phyloP scores from a whole-genome alignment of 2,888 invertebrate species.

The Oasisia sp. region DNA sequence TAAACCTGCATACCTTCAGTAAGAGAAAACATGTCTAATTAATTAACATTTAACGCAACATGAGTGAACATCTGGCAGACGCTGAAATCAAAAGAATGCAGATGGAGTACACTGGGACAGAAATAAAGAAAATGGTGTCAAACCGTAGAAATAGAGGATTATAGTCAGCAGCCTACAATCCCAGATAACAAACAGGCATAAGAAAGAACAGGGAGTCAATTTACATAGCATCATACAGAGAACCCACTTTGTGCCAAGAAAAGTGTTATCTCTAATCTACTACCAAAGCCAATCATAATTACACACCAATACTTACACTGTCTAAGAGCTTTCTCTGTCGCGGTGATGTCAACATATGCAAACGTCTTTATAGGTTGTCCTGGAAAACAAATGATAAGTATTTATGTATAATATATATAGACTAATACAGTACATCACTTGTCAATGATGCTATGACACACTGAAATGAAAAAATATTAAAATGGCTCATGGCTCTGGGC shows the following conservation, averaged over 20 bases:
- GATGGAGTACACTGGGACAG: too few relatives aligned
- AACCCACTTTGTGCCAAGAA: too few relatives aligned
- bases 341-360: constrained; percentile 38
- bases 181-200: too few relatives aligned
- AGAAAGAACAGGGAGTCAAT: too few relatives aligned
- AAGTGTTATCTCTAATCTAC: not conserved
- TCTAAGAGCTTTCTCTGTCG: constrained; percentile 32
- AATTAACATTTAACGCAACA: not conserved
- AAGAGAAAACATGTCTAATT: not conserved
- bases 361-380: constrained; percentile 39
- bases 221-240: too few relatives aligned
- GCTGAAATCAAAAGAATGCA: too few relatives aligned
- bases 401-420: not conserved
- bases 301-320: constrained; percentile 37
- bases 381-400: constrained; percentile 21
- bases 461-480: not conserved
- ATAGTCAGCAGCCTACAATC: too few relatives aligned
- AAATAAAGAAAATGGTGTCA: too few relatives aligned
- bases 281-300: not conserved
- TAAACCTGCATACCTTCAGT: constrained; percentile 48
- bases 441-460: not conserved
- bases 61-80: not conserved
- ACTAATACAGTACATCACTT: not conserved
- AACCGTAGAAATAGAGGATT: too few relatives aligned
- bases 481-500: not conserved